These are phyloP conservation scores for Myodes glareolus DNA, from an alignment of 2,113 vertebrate species.

Conservation along the genomic window DNA sequence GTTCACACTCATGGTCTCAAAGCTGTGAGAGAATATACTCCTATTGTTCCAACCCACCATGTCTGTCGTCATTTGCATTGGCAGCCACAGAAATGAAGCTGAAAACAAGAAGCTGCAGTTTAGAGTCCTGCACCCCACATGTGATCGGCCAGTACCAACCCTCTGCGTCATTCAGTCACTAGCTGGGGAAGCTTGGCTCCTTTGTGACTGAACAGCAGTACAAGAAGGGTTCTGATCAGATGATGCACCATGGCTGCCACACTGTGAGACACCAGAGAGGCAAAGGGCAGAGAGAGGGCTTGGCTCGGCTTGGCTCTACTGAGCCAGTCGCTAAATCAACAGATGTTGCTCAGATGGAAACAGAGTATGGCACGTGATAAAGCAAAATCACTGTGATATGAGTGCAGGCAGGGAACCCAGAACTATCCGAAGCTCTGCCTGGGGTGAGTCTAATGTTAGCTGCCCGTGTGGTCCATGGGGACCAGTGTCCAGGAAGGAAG, in stretches of 20 bases:
- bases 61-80: neutral
- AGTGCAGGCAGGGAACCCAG: neutral
- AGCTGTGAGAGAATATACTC: neutral
- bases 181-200: neutral
- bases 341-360: neutral
- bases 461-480: neutral
- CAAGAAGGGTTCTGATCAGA: neutral
- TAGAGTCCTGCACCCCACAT: neutral
- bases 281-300: neutral
- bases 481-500: neutral
- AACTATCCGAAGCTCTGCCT: neutral
- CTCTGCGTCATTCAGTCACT: neutral
- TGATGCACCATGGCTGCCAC: neutral
- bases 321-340: neutral
- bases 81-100: neutral
- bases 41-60: neutral
- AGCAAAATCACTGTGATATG: neutral
- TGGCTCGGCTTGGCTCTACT: neutral
- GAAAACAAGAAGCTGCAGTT: neutral
- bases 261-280: neutral
- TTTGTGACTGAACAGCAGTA: neutral
- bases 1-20: neutral
- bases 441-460: neutral
- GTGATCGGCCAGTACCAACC: neutral
- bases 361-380: neutral